phyloP scores from a whole-genome alignment of 2,797 vertebrate species.

The Xiphophorus birchmanni region DNA sequence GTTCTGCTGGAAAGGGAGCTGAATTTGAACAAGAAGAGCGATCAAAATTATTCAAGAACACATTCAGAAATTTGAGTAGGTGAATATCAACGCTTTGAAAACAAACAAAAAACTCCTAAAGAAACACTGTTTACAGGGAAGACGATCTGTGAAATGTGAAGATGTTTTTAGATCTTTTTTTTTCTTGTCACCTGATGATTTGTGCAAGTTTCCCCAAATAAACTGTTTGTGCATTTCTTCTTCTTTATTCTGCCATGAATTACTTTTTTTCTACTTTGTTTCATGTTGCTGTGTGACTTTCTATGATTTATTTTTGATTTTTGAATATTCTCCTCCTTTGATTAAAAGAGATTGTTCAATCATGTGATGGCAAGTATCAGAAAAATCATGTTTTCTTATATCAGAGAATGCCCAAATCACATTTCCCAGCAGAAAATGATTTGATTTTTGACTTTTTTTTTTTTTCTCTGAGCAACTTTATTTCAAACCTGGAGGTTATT shows the following conservation, averaged over 20 bases:
- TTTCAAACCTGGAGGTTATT: neutral
- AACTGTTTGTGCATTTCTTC: neutral
- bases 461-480: neutral
- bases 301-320: conserved; percentile 26
- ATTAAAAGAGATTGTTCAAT: neutral
- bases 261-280: conserved; percentile 6
- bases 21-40: neutral
- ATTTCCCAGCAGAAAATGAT: conserved; percentile 33
- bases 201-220: conserved; percentile 20
- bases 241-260: conserved; percentile 1
- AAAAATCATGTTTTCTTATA: conserved; percentile 21
- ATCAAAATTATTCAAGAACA: neutral
- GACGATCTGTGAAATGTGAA: conserved; percentile 58
- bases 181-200: neutral
- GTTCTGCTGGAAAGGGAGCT: neutral
- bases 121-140: conserved; percentile 36
- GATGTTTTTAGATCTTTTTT: conserved; percentile 37
- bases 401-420: conserved; percentile 30
- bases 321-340: conserved; percentile 12
- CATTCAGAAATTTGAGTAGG: neutral
- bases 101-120: conserved; percentile 7
- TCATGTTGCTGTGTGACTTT: conserved; percentile 24
- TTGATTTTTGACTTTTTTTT: too few relatives aligned
- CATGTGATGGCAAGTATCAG: conserved; percentile 1
- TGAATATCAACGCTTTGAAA: neutral